Percentiles rank a stretch among this genome's conserved stretches.
phyloP scores from a whole-genome alignment of 2,113 vertebrate genomes.

The Sapajus apella region DNA sequence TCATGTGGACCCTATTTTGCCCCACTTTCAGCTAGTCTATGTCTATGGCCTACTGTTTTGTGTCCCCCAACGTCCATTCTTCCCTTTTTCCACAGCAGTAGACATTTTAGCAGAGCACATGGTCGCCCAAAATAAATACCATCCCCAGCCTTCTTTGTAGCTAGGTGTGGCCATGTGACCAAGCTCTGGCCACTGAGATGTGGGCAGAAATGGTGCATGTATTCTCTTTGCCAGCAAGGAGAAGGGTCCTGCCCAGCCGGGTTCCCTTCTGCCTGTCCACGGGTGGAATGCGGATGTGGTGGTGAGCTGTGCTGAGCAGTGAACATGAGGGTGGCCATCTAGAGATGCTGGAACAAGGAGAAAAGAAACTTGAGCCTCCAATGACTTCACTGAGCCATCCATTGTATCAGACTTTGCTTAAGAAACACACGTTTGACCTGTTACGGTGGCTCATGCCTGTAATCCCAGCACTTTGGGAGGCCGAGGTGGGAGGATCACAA shows the following conservation, averaged over 20 bases:
- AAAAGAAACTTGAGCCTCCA: neutral
- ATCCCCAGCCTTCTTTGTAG: neutral
- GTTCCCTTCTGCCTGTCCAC: neutral
- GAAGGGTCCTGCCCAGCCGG: neutral
- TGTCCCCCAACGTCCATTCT: neutral
- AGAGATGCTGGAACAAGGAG: neutral
- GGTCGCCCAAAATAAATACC: neutral
- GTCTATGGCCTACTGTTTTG: neutral
- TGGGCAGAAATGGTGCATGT: neutral
- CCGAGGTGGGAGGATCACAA: no score
- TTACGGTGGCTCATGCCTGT: no score
- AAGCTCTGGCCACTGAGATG: neutral
- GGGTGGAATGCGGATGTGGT: neutral
- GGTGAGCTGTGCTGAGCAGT: neutral
- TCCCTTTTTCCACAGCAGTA: neutral
- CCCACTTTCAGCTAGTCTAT: neutral
- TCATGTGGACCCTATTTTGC: neutral
- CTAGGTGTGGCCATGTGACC: neutral
- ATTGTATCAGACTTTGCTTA: constrained; percentile 20
- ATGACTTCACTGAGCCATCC: neutral
- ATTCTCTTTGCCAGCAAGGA: neutral
- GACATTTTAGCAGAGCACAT: neutral
- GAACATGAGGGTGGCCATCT: neutral
- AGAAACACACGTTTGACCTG: neutral
- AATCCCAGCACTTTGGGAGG: no score